Evolutionary conservation across 1,140 invertebrate species (phyloP).

Genomic region (Cataglyphis hispanica): DNA sequence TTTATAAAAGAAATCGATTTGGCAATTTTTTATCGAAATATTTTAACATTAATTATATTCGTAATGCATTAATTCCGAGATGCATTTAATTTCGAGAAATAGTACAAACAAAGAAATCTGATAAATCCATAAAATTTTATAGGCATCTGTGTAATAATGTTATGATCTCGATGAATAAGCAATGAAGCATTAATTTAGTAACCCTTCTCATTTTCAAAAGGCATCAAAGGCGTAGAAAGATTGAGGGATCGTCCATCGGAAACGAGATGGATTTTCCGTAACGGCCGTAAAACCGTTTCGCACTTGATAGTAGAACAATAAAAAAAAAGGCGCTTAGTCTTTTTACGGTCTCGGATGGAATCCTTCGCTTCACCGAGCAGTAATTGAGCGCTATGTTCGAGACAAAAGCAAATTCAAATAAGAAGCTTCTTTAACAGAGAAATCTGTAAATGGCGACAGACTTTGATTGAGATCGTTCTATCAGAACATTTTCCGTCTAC

Average conservation of each 20-base stretch:
- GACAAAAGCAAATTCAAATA: slow-evolving; percentile 63
- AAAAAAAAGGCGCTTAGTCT: slow-evolving; percentile 40
- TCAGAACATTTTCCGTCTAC: slow-evolving; percentile 34
- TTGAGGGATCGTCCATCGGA: slow-evolving; percentile 13
- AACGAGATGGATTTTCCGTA: slow-evolving; percentile 30
- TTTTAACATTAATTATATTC: background rate
- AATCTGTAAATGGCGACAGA: slow-evolving; percentile 48
- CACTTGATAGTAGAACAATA: slow-evolving; percentile 35
- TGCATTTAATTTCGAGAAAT: slow-evolving; percentile 11
- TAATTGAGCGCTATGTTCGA: slow-evolving; percentile 56
- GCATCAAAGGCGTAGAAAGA: background rate
- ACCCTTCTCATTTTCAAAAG: slow-evolving; percentile 47
- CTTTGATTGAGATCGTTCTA: slow-evolving; percentile 50
- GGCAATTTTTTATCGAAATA: background rate
- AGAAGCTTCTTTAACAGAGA: slow-evolving; percentile 43
- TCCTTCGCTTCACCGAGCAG: slow-evolving; percentile 51
- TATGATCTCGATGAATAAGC: slow-evolving; percentile 49
- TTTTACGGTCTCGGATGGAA: slow-evolving; percentile 43
- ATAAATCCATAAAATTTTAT: slow-evolving; percentile 12
- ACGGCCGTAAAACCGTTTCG: slow-evolving; percentile 40
- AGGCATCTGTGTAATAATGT: background rate
- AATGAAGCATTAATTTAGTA: slow-evolving; percentile 60
- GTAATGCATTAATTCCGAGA: background rate
- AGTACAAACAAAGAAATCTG: background rate
- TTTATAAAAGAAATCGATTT: slow-evolving; percentile 2